Evolutionary conservation across 2,888 invertebrate genomes (phyloP), one percentile per base, ranked within the genome.

Genomic region (Orgyia antiqua): DNA sequence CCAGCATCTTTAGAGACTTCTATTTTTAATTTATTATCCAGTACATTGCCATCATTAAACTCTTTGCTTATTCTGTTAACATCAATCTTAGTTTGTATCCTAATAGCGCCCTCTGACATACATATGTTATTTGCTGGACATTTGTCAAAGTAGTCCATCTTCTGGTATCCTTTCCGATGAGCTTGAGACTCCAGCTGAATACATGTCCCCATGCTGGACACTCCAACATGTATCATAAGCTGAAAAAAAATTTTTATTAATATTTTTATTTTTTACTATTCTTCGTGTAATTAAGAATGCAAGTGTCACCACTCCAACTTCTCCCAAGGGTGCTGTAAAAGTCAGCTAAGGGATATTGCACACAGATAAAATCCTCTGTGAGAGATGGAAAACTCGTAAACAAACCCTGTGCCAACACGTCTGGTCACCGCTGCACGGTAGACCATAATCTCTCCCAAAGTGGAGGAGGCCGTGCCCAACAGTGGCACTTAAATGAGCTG

Each of bases 201-300:
- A 50, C 87, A 87, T 18, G 80, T 67, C 0, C 92, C 91, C n/a
- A 70, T 48, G 19, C 79, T 61, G 0, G 92, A 92, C 26, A 94
- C 93, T n/a, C 95, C 95, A 2, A 93, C 92, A 62, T 94, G 94
- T 18, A 95, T 84, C 42, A 92, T 89, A 30, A 94, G 74, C 93
- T 94, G 24, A 5, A 12, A 26, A n/a, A n/a, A n/a, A n/a, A n/a
- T n/a, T n/a, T n/a, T n/a, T n/a, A n/a, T n/a, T n/a, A n/a, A n/a
- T n/a, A n/a, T n/a, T 9, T 23, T 10, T 23, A 4, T 23, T 11
- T 23, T 6, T 10, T 23, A 23, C 6, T 20, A 20, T 19, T 19
- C n/a, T n/a, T n/a, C n/a, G n/a, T n/a, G n/a, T n/a, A n/a, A n/a
- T n/a, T n/a, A n/a, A n/a, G n/a, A n/a, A n/a, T n/a, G n/a, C n/a